Percentiles rank a stretch among this genome's conserved stretches.
Conservation (phyloP, 2,113 vertebrate species). For the Xenus cinereus region DNA sequence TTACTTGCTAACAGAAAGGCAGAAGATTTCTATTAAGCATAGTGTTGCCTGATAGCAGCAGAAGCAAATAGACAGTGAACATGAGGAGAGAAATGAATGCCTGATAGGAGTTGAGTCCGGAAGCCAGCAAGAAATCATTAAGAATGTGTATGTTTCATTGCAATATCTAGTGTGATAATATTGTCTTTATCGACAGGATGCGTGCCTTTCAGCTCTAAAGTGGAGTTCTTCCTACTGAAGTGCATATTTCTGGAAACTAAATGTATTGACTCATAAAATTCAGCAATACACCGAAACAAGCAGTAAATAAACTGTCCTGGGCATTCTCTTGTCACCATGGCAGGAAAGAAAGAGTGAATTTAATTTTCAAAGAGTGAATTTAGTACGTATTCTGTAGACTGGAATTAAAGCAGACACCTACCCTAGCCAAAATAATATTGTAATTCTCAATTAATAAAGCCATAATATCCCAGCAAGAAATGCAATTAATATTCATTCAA, state of each 20-base stretch:
- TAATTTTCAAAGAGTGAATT: neutral
- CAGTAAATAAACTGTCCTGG: neutral
- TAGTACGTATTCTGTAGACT: neutral
- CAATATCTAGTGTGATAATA: neutral
- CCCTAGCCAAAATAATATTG: neutral
- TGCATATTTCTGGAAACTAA: neutral
- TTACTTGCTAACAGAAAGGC: constrained; percentile 9
- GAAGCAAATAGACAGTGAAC: neutral
- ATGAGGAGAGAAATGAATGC: neutral
- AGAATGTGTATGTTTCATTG: neutral
- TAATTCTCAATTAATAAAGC: neutral
- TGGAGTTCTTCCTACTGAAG: neutral
- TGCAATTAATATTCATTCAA: neutral
- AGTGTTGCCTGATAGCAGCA: constrained; percentile 15
- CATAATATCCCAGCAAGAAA: neutral
- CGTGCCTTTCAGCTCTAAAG: neutral
- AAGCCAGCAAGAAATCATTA: constrained; percentile 10
- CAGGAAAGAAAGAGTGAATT: neutral
- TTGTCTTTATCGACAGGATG: neutral
- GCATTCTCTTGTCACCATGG: neutral
- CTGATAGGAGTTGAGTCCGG: neutral
- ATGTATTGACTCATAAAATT: neutral
- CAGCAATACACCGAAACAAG: neutral
- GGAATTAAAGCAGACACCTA: neutral
- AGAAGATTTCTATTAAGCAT: constrained; percentile 33